Evolutionary conservation across 2,888 invertebrate species (phyloP), one percentile per base, ranked within the genome.

Genomic region (Scrobipalpa costella): DNA sequence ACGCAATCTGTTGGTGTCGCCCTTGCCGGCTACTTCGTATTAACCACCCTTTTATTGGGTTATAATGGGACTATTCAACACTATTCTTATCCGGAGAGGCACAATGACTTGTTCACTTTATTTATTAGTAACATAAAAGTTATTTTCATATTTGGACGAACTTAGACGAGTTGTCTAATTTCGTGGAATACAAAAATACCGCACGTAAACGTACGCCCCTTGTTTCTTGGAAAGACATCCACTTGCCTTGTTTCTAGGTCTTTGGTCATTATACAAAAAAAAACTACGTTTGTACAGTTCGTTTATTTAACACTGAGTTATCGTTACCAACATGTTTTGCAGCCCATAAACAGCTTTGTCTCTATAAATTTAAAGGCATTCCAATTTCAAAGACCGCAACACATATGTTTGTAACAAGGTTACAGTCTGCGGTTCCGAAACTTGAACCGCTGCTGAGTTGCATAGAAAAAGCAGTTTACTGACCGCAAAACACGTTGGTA

Each of bases 61-160:
- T 75, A 74, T 74, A 78, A 77, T 76, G 71, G 74, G 75, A 74
- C 55, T 57, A 33, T 34, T 19, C 57, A 17, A 40, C 21, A 38
- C 58, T 40, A 52, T 27, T 27, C 50, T 49, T 9, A 49, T 19
- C 52, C n/a, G 49, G 17, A 17, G 49, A 19, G 15, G 50, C 21
- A 50, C 21, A 50, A 50, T 21, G 50, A 8, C 21, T 21, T 50
- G 15, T 57, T 57, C 33, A 57, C 15, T 11, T 34, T 34, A 57
- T 57, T 57, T 15, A 44, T 44, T 19, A 21, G 21, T 52, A 44
- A 15, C 15, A n/a, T 44, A 44, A 44, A 44, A 44, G 44, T 15
- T 44, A 15, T 6, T 44, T 44, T 44, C 44, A 44, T 44, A 44
- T 44, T n/a, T 44, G 15, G 3, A 44, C 44, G 6, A 44, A n/a